phyloP scores from a whole-genome alignment of 2,797 vertebrate genomes.

The Cynopterus sphinx region DNA sequence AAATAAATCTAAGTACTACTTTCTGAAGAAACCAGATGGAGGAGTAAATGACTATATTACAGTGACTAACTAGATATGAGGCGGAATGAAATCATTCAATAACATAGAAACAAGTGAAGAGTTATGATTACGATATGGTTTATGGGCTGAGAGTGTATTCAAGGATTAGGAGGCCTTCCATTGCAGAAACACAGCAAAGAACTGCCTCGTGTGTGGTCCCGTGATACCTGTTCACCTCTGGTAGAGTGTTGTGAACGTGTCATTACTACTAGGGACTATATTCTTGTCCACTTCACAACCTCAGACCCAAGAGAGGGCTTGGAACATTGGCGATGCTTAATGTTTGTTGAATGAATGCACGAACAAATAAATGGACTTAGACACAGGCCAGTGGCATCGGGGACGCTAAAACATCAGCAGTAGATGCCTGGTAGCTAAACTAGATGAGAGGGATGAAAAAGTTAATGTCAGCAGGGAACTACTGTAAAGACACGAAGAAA shows the following conservation, averaged over 20 bases:
- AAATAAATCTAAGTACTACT: neutral
- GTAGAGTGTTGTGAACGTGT: neutral
- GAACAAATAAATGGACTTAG: neutral
- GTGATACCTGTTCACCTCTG: neutral
- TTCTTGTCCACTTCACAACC: neutral
- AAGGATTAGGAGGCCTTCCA: neutral
- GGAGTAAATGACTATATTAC: neutral
- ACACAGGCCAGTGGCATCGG: neutral
- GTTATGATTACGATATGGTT: neutral
- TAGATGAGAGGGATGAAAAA: neutral
- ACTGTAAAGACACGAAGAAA: neutral
- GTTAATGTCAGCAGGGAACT: neutral
- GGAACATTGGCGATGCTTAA: neutral
- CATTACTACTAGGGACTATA: neutral
- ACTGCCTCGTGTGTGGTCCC: neutral
- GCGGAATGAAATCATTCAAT: neutral
- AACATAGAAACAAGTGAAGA: neutral
- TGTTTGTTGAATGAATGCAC: neutral
- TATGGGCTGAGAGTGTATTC: neutral
- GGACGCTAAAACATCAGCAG: neutral
- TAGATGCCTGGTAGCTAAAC: neutral
- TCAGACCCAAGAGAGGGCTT: neutral
- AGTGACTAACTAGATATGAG: neutral
- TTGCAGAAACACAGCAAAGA: neutral
- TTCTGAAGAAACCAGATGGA: constrained; percentile 21